Evolutionary conservation across 2,888 invertebrate genomes (phyloP).

Genomic region (Anoncus sp.): DNA sequence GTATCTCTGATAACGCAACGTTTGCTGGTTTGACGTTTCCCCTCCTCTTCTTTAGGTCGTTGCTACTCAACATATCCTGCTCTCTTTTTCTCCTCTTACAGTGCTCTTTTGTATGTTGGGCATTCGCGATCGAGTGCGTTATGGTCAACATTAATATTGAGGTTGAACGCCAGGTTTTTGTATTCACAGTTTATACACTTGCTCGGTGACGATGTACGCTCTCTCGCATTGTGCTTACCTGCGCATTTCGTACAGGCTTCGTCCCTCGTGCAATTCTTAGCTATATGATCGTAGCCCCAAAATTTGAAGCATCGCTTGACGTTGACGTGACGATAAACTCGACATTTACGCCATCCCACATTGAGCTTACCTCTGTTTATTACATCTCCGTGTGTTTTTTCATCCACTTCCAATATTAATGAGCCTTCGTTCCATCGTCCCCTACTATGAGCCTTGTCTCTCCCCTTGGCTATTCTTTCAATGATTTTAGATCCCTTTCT

Average conservation of each 20-base stretch:
- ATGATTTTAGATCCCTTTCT: slow-evolving; percentile 33
- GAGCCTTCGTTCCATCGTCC: not conserved
- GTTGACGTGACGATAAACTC: slow-evolving; percentile 39
- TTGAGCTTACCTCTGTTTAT: slow-evolving; percentile 6
- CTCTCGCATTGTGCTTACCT: slow-evolving; percentile 39
- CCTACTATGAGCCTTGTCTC: too few relatives aligned
- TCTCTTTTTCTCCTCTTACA: slow-evolving; percentile 54
- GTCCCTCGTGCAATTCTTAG: slow-evolving; percentile 50
- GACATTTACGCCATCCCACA: slow-evolving; percentile 47
- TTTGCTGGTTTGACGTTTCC: too few relatives aligned
- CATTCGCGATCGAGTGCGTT: slow-evolving; percentile 45
- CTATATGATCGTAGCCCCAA: slow-evolving; percentile 43
- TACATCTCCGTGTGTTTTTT: slow-evolving; percentile 25
- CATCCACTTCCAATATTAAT: slow-evolving; percentile 34
- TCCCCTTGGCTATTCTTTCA: slow-evolving; percentile 3
- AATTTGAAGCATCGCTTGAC: slow-evolving; percentile 51
- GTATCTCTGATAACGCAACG: too few relatives aligned
- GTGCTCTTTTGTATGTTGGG: slow-evolving; percentile 50
- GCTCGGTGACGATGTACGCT: slow-evolving; percentile 35
- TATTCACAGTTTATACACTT: slow-evolving; percentile 56
- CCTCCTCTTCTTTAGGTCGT: not conserved
- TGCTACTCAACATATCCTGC: slow-evolving; percentile 45
- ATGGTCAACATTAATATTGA: slow-evolving; percentile 33
- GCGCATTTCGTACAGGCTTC: slow-evolving; percentile 46
- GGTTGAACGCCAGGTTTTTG: slow-evolving; percentile 27